Percentiles rank a stretch among this genome's conserved stretches.
Conservation (phyloP, 1,140 invertebrate species). For the Cylas formicarius region DNA sequence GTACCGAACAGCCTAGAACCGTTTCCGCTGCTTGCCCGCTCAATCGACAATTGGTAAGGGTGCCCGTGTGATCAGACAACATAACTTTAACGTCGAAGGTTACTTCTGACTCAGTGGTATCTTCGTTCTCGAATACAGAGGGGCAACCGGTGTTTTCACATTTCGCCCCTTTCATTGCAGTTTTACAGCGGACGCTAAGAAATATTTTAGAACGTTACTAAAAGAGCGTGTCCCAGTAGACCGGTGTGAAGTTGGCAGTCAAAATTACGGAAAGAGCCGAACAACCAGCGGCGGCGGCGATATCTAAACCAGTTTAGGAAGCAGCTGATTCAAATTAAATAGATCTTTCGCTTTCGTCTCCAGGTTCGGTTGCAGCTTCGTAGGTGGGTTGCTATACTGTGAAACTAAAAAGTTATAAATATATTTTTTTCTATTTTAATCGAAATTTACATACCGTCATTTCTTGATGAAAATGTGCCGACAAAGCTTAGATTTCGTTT, state of each 20-base stretch:
- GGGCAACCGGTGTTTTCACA: slow-evolving; percentile 38
- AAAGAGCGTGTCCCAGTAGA: background rate
- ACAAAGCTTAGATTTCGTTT: background rate
- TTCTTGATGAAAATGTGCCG: no score
- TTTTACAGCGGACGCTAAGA: slow-evolving; percentile 24
- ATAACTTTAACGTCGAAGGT: slow-evolving; percentile 47
- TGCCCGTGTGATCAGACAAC: slow-evolving; percentile 50
- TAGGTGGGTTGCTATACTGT: background rate
- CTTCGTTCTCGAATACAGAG: slow-evolving; percentile 19
- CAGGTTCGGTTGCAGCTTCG: background rate
- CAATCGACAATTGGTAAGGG: slow-evolving; percentile 44
- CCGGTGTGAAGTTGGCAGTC: no score
- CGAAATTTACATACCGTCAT: no score
- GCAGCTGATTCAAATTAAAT: no score
- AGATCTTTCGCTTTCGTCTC: no score
- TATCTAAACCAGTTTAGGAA: background rate
- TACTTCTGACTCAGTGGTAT: slow-evolving; percentile 22
- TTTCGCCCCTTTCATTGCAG: slow-evolving; percentile 16
- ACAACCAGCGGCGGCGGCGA: no score
- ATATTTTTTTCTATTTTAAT: no score
- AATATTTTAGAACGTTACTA: slow-evolving; percentile 2
- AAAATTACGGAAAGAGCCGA: no score
- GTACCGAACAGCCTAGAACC: slow-evolving; percentile 39
- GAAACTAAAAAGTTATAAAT: no score
- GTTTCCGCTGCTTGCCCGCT: slow-evolving; percentile 42